Conservation (phyloP, 2,888 invertebrate species). For the Agapetus fuscipes region DNA sequence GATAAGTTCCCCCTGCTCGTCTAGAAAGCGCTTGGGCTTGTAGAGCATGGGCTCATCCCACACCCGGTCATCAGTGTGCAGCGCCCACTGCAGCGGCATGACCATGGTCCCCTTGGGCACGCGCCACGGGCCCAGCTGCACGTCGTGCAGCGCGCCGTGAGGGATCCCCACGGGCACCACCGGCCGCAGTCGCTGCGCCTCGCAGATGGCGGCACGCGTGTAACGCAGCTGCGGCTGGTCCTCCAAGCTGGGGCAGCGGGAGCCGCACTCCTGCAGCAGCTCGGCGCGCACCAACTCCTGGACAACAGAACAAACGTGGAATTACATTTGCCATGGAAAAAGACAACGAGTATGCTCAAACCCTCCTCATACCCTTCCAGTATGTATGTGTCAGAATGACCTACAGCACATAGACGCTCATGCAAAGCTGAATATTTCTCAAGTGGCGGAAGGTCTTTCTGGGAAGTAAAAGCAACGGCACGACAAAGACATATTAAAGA, state of each 20-base stretch:
- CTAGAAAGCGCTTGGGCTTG: constrained; percentile 60
- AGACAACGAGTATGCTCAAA: no score
- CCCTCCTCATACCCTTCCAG: no score
- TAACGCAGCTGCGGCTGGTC: constrained; percentile 48
- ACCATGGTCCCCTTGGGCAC: constrained; percentile 65
- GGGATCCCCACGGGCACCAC: constrained; percentile 80
- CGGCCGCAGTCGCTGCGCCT: constrained; percentile 68
- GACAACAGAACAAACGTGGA: constrained; percentile 23
- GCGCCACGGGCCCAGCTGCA: constrained; percentile 48
- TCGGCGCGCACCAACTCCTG: constrained; percentile 53
- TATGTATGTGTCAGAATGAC: no score
- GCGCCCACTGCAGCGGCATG: constrained; percentile 71
- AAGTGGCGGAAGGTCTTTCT: no score
- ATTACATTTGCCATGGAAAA: no score
- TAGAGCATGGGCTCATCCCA: constrained; percentile 63
- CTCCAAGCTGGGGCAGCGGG: constrained; percentile 36
- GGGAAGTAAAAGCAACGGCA: no score
- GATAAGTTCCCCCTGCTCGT: constrained; percentile 48
- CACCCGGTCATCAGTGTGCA: constrained; percentile 59
- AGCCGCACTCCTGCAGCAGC: constrained; percentile 34
- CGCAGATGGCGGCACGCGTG: constrained; percentile 65
- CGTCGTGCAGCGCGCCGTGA: constrained; percentile 55
- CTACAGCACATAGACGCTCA: no score
- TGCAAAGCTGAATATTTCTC: no score
- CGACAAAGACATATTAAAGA: no score